These are phyloP conservation scores for Helostoma temminkii DNA, from an alignment of 2,797 vertebrate genomes.

Conservation along the genomic window DNA sequence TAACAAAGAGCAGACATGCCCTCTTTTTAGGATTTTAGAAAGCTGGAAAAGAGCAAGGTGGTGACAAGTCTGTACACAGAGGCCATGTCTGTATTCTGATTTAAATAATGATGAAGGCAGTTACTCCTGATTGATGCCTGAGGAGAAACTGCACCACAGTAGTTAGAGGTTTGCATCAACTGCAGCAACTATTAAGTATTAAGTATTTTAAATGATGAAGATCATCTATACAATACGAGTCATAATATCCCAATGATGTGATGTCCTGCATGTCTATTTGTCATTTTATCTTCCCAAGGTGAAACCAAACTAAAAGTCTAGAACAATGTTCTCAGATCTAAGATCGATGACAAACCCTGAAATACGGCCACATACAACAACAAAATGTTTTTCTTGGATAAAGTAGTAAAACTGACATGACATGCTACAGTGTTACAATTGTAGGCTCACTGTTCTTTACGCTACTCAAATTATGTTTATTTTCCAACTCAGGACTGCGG, in stretches of 20 bases:
- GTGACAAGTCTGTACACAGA: conserved; percentile 20
- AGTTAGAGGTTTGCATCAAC: conserved; percentile 40
- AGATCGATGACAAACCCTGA: too few relatives aligned
- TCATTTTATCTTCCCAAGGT: background rate
- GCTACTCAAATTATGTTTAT: too few relatives aligned
- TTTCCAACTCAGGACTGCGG: too few relatives aligned
- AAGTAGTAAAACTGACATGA: too few relatives aligned
- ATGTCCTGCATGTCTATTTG: background rate
- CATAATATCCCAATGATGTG: background rate
- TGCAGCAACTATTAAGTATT: conserved; percentile 18
- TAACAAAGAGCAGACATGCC: conserved; percentile 60
- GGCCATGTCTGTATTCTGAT: conserved; percentile 33
- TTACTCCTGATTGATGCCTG: conserved; percentile 47
- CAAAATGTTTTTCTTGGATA: too few relatives aligned
- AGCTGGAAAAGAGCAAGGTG: conserved; percentile 45
- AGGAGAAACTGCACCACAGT: background rate
- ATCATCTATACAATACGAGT: conserved; percentile 3
- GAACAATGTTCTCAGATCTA: too few relatives aligned
- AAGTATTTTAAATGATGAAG: conserved; percentile 21
- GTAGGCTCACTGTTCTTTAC: too few relatives aligned
- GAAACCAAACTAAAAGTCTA: too few relatives aligned
- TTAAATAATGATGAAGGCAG: conserved; percentile 45
- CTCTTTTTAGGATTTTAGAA: conserved; percentile 64
- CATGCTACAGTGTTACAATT: too few relatives aligned
- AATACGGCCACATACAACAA: too few relatives aligned